These are phyloP conservation scores for Acanthococcus lagerstroemiae DNA, from an alignment of 2,888 invertebrate genomes.

Conservation along the genomic window DNA sequence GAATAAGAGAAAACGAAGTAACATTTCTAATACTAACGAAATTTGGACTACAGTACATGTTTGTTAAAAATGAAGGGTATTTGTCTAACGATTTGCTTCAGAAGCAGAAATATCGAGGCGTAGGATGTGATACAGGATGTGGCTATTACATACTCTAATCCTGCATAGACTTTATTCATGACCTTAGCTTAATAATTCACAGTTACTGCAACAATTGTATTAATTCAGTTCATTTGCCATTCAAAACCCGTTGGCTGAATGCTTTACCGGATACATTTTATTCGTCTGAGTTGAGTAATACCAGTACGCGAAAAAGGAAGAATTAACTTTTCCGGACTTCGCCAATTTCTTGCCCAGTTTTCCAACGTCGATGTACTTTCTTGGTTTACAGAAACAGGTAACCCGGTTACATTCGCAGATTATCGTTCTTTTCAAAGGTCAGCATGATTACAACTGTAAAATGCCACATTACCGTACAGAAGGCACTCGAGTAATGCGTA, in stretches of 20 bases:
- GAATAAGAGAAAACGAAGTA: too few species aligned
- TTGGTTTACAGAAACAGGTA: too few species aligned
- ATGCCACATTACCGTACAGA: too few species aligned
- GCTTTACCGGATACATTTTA: conserved; percentile 21
- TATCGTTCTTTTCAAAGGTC: too few species aligned
- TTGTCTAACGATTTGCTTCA: background rate
- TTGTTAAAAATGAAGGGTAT: background rate
- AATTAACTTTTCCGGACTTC: conserved; percentile 6
- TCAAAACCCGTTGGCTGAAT: conserved; percentile 2
- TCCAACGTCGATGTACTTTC: too few species aligned
- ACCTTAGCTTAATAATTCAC: conserved; percentile 19
- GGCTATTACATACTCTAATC: conserved; percentile 15
- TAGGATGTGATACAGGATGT: conserved; percentile 24
- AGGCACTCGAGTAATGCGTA: too few species aligned
- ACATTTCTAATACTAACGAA: too few species aligned
- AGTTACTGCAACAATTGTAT: conserved; percentile 20
- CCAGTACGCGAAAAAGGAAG: background rate
- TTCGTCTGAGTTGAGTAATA: conserved; percentile 10
- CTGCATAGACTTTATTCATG: conserved; percentile 18
- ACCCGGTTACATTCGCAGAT: too few species aligned
- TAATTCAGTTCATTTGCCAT: conserved; percentile 19
- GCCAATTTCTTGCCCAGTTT: conserved; percentile 5
- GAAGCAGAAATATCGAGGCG: background rate
- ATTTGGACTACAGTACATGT: too few species aligned
- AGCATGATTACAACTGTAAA: too few species aligned